phyloP scores from a whole-genome alignment of 2,888 invertebrate genomes.

The Dione vanillae region DNA sequence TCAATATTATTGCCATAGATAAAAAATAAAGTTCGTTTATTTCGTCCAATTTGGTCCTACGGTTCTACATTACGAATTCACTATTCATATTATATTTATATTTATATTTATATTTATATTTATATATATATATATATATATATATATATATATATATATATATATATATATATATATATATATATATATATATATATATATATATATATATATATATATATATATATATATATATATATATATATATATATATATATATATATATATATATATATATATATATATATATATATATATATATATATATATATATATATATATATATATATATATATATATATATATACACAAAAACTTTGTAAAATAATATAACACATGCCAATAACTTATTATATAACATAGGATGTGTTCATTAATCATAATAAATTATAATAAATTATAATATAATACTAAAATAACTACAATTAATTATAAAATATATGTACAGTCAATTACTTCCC shows the following conservation, averaged over 20 bases:
- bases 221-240: too few relatives aligned
- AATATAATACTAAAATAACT: too few relatives aligned
- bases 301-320: not conserved
- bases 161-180: too few relatives aligned
- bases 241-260: not conserved
- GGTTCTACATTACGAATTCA: conserved; percentile 36
- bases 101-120: too few relatives aligned
- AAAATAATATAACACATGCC: too few relatives aligned
- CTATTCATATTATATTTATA: conserved; percentile 12
- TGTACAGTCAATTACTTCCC: too few relatives aligned
- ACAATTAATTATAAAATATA: too few relatives aligned
- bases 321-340: too few relatives aligned
- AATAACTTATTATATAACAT: too few relatives aligned
- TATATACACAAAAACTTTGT: too few relatives aligned
- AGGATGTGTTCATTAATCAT: too few relatives aligned
- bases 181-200: not conserved
- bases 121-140: conserved; percentile 13
- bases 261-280: conserved; percentile 10
- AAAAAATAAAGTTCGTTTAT: conserved; percentile 17
- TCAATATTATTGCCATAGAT: conserved; percentile 11
- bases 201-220: not conserved
- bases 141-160: not conserved
- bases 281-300: conserved; percentile 15
- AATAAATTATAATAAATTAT: too few relatives aligned
- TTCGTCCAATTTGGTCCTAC: conserved; percentile 38